These are phyloP conservation scores for Iguana delicatissima DNA, from an alignment of 2,797 vertebrate genomes.

Conservation along the genomic window DNA sequence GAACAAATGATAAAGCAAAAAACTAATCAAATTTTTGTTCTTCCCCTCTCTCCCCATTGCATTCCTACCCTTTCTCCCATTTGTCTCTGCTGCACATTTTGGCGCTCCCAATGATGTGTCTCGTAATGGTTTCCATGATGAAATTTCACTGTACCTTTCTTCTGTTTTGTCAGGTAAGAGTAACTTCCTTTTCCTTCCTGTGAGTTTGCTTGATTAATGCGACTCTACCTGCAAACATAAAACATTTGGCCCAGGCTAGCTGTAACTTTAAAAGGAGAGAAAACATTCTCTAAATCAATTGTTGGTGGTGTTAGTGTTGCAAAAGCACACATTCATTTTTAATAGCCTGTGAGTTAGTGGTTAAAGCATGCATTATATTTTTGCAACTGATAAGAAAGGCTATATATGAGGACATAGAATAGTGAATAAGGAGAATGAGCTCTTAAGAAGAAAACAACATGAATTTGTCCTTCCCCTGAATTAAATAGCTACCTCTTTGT, in stretches of 20 bases:
- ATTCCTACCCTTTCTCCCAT: too few relatives aligned
- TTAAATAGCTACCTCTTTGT: background rate
- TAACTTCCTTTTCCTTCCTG: background rate
- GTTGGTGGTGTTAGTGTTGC: background rate
- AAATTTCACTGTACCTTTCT: constrained; percentile 27
- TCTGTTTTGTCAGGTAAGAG: constrained; percentile 61
- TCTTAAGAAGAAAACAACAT: accelerated
- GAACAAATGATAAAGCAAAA: constrained; percentile 50
- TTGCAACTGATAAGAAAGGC: background rate
- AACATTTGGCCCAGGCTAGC: background rate
- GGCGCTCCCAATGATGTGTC: constrained; percentile 55
- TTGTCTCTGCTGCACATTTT: constrained; percentile 8
- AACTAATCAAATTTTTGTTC: constrained; percentile 52
- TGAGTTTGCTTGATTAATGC: background rate
- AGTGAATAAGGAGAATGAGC: background rate
- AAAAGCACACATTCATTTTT: accelerated
- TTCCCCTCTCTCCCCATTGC: too few relatives aligned
- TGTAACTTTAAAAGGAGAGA: background rate
- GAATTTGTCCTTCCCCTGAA: background rate
- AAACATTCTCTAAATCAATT: background rate
- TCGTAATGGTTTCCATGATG: constrained; percentile 50
- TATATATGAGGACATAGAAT: background rate
- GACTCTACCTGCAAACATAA: background rate
- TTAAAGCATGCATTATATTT: background rate
- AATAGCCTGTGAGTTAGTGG: background rate